A percentile compares a stretch with the other conserved stretches of the same genome.
phyloP scores from a whole-genome alignment of 2,888 invertebrate genomes.

The Oscheius sp. region DNA sequence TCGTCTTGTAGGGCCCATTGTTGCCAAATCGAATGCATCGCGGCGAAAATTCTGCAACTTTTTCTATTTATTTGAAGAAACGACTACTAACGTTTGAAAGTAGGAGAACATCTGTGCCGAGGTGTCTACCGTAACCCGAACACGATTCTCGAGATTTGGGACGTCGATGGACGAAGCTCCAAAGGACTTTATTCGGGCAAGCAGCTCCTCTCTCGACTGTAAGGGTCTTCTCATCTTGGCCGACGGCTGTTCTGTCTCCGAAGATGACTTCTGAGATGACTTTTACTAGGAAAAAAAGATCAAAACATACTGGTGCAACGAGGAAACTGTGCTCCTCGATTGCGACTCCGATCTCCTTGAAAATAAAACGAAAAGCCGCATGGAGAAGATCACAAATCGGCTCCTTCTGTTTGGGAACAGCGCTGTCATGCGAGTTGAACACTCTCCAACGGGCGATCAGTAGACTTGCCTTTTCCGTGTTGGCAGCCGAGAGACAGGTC shows the following conservation, averaged over 20 bases:
- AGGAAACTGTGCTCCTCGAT: constrained; percentile 10
- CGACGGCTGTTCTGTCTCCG: not conserved
- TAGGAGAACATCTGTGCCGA: not conserved
- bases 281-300: not conserved
- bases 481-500: not conserved
- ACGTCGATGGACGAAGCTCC: not conserved
- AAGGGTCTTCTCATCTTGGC: constrained; percentile 21
- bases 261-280: not conserved
- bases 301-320: not conserved
- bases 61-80: not conserved
- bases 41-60: constrained; percentile 17
- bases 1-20: constrained; percentile 17
- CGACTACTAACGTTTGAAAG: constrained; percentile 2
- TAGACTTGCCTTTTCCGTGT: constrained; percentile 11
- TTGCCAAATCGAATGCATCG: constrained; percentile 20
- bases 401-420: not conserved
- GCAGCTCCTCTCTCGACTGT: constrained; percentile 7
- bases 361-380: constrained; percentile 26
- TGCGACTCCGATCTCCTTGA: constrained; percentile 18
- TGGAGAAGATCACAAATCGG: constrained; percentile 7
- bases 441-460: constrained; percentile 31
- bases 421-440: constrained; percentile 5
- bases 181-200: constrained; percentile 1
- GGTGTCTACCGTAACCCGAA: constrained; percentile 4
- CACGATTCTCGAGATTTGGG: not conserved